Evolutionary conservation across 2,113 vertebrate genomes (phyloP).

Genomic region (Ptilorrhoa leucosticta): DNA sequence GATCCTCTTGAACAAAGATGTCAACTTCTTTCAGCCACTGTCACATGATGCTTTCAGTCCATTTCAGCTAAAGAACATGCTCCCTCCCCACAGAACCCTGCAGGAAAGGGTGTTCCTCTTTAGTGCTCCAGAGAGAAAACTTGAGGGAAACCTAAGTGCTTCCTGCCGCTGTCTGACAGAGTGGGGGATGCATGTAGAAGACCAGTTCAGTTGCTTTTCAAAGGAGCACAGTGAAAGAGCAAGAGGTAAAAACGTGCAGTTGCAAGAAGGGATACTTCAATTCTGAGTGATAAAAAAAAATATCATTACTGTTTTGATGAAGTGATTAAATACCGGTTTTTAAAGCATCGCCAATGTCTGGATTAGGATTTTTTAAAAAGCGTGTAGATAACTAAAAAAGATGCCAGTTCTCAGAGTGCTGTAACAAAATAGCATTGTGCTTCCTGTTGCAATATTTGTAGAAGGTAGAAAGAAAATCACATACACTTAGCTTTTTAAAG

Average conservation of each 20-base stretch:
- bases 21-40: neutral
- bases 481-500: neutral
- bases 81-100: neutral
- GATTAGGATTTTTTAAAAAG: neutral
- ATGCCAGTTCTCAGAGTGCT: neutral
- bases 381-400: neutral
- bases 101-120: neutral
- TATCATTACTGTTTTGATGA: neutral
- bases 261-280: neutral
- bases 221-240: neutral
- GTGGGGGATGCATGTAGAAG: neutral
- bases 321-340: neutral
- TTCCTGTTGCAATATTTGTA: neutral
- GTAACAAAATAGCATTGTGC: neutral
- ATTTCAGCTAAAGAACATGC: neutral
- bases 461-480: neutral
- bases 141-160: neutral
- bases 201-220: neutral
- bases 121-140: neutral
- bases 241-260: neutral
- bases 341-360: neutral
- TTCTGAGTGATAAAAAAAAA: neutral
- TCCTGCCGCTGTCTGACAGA: neutral
- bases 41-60: neutral
- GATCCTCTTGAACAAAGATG: neutral